Evolutionary conservation across 2,113 vertebrate genomes (phyloP), one percentile per base, ranked within the genome.

Genomic region (Probosciger aterrimus): DNA sequence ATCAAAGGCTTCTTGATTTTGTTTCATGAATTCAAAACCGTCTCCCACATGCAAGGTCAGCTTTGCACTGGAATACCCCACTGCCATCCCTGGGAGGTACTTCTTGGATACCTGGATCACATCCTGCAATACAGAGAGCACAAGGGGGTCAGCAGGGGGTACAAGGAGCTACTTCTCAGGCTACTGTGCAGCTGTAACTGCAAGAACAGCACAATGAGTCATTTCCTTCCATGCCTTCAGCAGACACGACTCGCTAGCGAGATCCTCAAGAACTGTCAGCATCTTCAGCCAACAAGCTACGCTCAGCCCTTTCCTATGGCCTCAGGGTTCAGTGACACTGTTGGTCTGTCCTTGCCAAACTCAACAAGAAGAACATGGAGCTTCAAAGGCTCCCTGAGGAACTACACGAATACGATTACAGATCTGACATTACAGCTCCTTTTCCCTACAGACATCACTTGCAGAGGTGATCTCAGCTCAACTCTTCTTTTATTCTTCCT

Each of bases 1-100:
- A 39, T 99, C 99, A 17, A 99, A 99, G 65, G 99, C 99, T 76
- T 99, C 99, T 97, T 99, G 99, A 96, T 99, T 99, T 97, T 99
- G 98, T 88, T 99, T 99, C 99, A 99, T 99, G 96, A 99, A 99
- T 94, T 99, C 99, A 97, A 99, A 99, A 46, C 99, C 99, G 4
- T 99, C 99, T 7, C 99, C 99, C 10, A 99, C 98, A 0, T 99
- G 98, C 41, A 99, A 97, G 67, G 98, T 99, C 81, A 99, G 98
- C 91, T 99, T 99, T 37, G 99, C 98, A 49, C 99, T 99, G 86
- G 99, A 99, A 96, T 99, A 99, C 7, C 99, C 99, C 84, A 99
- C 97, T 12, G 99, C 99, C 99, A 99, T 99, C 46, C 99, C 98
- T 0, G 99, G 99, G 64, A 99, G 99, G 94, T 98, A 99, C 93